These are phyloP conservation scores for Drosophila mojavensis DNA, from an alignment of 1,140 invertebrate species.

Conservation along the genomic window DNA sequence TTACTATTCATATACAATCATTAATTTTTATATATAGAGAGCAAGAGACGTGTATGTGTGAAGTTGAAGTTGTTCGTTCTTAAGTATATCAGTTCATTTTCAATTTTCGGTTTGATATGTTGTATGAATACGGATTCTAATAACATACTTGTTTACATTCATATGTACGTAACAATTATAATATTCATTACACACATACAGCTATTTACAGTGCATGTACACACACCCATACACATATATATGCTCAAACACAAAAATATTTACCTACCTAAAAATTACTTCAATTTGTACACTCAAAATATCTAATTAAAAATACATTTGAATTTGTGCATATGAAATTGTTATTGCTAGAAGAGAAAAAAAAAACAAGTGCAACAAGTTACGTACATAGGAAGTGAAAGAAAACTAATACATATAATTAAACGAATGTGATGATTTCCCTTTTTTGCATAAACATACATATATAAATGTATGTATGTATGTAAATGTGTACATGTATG, in stretches of 20 bases:
- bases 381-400: constrained; percentile 13
- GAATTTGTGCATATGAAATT: not conserved
- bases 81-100: constrained; percentile 47
- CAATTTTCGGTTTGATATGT: constrained; percentile 44
- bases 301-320: not conserved
- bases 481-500: not conserved
- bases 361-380: constrained; percentile 7
- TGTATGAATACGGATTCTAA: constrained; percentile 40
- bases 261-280: constrained; percentile 1
- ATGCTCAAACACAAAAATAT: constrained; percentile 19
- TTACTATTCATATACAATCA: constrained; percentile 27
- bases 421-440: constrained; percentile 9
- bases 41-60: constrained; percentile 3
- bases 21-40: constrained; percentile 18
- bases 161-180: constrained; percentile 8
- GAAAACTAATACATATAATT: constrained; percentile 1
- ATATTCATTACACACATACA: not conserved
- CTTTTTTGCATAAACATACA: constrained; percentile 5
- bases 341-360: not conserved
- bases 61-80: constrained; percentile 51
- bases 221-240: constrained; percentile 1
- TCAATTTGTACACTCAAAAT: not conserved
- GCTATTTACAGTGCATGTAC: not conserved
- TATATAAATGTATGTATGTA: not conserved
- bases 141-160: constrained; percentile 22